Percentiles rank a stretch among this genome's conserved stretches.
These are phyloP conservation scores for Cordilura impudica DNA, from an alignment of 2,888 invertebrate genomes.

Conservation along the genomic window DNA sequence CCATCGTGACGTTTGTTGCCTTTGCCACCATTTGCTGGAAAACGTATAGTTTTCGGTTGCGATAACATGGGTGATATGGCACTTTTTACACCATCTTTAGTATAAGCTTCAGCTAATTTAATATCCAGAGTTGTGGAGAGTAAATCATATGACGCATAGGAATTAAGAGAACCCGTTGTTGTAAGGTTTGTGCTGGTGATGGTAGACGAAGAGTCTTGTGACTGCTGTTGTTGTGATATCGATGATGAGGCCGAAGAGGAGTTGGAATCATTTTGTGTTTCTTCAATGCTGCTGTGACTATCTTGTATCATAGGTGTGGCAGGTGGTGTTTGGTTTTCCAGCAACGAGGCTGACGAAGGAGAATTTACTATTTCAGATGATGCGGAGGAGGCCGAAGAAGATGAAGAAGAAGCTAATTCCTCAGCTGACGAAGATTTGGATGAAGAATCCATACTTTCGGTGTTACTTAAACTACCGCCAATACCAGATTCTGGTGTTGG, in stretches of 20 bases:
- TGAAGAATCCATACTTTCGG: slow-evolving; percentile 67
- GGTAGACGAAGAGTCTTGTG: slow-evolving; percentile 5
- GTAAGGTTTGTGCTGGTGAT: neutral
- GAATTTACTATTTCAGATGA: slow-evolving; percentile 45
- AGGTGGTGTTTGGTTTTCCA: slow-evolving; percentile 49
- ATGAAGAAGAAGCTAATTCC: slow-evolving; percentile 33
- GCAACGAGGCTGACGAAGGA: slow-evolving; percentile 13
- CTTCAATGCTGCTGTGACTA: slow-evolving; percentile 37
- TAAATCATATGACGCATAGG: slow-evolving; percentile 2
- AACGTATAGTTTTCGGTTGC: slow-evolving; percentile 89
- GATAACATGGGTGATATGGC: slow-evolving; percentile 87
- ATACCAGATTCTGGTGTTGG: slow-evolving; percentile 74
- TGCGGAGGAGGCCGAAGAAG: slow-evolving; percentile 24
- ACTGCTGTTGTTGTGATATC: slow-evolving; percentile 58
- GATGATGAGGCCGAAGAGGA: neutral
- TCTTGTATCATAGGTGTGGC: slow-evolving; percentile 55
- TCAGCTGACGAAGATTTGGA: slow-evolving; percentile 41
- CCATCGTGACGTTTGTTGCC: slow-evolving; percentile 78
- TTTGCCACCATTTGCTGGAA: slow-evolving; percentile 81
- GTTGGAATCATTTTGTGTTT: slow-evolving; percentile 44
- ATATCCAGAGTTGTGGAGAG: slow-evolving; percentile 75
- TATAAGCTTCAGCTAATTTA: slow-evolving; percentile 68
- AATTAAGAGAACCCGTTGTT: too few relatives aligned
- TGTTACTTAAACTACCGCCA: slow-evolving; percentile 73
- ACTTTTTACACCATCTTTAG: slow-evolving; percentile 71